Base-by-base conservation (phyloP, 2,888 invertebrate species). In the Zaprionus bogoriensis region DNA sequence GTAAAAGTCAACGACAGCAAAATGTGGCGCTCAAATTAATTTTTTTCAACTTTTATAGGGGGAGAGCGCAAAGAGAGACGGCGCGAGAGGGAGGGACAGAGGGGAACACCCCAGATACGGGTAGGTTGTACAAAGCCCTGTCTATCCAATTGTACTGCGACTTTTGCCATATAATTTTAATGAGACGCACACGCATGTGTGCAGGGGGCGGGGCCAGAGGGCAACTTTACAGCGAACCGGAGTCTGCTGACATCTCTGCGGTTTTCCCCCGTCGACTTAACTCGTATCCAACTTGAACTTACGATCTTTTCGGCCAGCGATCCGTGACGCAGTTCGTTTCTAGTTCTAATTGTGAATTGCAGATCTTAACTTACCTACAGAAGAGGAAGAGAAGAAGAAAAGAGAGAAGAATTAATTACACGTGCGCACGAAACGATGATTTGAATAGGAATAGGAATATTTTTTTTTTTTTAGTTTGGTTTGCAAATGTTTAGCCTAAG, bases 1-100 rank as follows among this genome's bases (percentile, higher is more conserved):
- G 81, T 86, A 80, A 81, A 81, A 81, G 81, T 86, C 81, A 81
- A 81, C 86, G 78, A 83, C 83, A 78, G 83, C 80, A 67, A 79
- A 78, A 82, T 67, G 69, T 70, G 78, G 74, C 70, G 83, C 61
- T 82, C 63, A 78, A 84, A 82, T 81, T 64, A 67, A 75, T 66
- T 82, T 74, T 74, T 30, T 51, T 28, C 54, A 74, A 69, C 71
- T 71, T 81, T 84, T 84, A 61, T 55, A 67, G 55, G 25, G 46
- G 20, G 20, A 22, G 22, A 22, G 22, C 9, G 20, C 10, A 10
- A 38, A 17, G 19, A 9, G 17, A 55, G 27, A 42, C 22, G 32
- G 23, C 30, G 25, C 23, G 36, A 25, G 1, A 17, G 17, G 10
- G 2, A 28, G 27, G 44, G 32, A 54, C 17, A 7, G n/a, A 6